Conservation (phyloP, 1,140 invertebrate genomes). For the Conus betulinus region DNA sequence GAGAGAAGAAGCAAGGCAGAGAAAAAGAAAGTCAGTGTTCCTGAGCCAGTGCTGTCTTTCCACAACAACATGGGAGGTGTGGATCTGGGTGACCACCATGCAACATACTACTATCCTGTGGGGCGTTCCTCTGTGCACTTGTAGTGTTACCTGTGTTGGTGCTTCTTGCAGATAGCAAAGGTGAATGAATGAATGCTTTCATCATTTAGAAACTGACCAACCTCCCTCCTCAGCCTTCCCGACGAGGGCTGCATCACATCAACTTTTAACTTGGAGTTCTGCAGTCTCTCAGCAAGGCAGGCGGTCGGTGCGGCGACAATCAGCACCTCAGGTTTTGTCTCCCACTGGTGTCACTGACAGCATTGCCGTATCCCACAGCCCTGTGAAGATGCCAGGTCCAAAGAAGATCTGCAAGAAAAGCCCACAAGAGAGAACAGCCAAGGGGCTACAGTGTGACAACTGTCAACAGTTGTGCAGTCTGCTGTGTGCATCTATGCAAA, state of each 20-base stretch:
- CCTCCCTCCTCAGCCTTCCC: not conserved
- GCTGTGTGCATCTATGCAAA: conserved; percentile 27
- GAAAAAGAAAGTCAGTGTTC: not conserved
- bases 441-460: not conserved
- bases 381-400: not conserved
- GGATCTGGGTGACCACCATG: conserved; percentile 21
- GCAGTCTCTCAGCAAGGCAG: not conserved
- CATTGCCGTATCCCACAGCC: not conserved
- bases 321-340: not conserved
- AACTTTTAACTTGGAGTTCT: conserved; percentile 2
- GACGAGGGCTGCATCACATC: not conserved
- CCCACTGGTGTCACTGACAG: not conserved
- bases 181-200: conserved; percentile 29
- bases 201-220: conserved; percentile 6
- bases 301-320: not conserved
- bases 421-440: not conserved
- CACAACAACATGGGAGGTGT: conserved; percentile 35
- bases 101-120: conserved; percentile 35
- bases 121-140: not conserved
- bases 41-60: conserved; percentile 7
- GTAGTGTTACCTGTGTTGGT: conserved; percentile 38
- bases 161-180: conserved; percentile 23
- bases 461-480: not conserved
- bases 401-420: conserved; percentile 26
- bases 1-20: not conserved